These are phyloP conservation scores for Crotalus viridis DNA, from an alignment of 2,113 vertebrate species.

Conservation along the genomic window DNA sequence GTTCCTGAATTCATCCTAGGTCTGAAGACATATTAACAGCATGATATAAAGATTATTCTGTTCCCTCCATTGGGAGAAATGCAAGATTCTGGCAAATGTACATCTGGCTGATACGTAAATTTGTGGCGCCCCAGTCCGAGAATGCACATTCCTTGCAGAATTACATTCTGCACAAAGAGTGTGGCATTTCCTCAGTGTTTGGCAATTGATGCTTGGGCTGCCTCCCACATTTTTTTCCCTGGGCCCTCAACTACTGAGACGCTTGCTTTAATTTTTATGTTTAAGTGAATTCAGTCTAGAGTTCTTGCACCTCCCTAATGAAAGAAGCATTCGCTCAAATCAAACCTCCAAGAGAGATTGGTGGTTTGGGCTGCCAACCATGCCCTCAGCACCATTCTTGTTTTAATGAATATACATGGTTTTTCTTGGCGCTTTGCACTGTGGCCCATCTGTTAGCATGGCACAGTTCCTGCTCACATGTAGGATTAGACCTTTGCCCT, in stretches of 20 bases:
- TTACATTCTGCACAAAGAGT: background rate
- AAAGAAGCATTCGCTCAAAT: conserved; percentile 58
- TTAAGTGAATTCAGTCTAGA: conserved; percentile 53
- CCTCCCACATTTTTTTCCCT: conserved; percentile 36
- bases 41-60: background rate
- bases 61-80: background rate
- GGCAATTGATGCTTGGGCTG: background rate
- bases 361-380: conserved; percentile 64
- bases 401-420: conserved; percentile 62
- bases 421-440: conserved; percentile 57
- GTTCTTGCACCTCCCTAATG: conserved; percentile 46
- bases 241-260: conserved; percentile 42
- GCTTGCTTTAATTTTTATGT: conserved; percentile 47
- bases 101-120: background rate
- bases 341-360: conserved; percentile 57
- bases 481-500: conserved; percentile 54
- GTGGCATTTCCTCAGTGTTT: background rate
- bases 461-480: conserved; percentile 60
- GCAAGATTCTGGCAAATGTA: background rate
- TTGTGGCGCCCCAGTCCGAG: background rate
- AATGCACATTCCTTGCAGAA: background rate
- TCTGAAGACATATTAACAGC: background rate
- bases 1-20: background rate
- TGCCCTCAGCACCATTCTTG: conserved; percentile 54
- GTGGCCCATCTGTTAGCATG: conserved; percentile 67